Conservation (phyloP, 1,140 invertebrate genomes). For the Nomia melanderi region DNA sequence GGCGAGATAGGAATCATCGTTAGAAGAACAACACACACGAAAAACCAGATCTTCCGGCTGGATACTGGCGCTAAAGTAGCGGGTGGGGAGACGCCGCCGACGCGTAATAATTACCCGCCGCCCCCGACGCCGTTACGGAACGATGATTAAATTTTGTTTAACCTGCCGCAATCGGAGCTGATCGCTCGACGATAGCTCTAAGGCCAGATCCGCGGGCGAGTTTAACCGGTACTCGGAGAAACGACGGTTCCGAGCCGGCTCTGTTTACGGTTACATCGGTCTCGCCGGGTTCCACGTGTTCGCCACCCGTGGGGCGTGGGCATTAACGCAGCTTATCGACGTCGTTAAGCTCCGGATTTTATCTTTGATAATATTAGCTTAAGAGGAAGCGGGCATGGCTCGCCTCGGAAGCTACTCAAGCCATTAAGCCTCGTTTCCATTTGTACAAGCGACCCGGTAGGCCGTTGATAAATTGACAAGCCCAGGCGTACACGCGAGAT, state of each 20-base stretch:
- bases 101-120: constrained; percentile 2
- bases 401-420: no score
- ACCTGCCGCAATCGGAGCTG: background rate
- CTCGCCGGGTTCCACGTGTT: no score
- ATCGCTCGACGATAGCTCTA: background rate
- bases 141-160: constrained; percentile 1
- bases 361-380: no score
- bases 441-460: no score
- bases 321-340: no score
- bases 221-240: background rate
- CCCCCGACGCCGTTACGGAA: background rate
- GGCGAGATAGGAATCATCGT: constrained; percentile 14
- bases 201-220: background rate
- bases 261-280: no score
- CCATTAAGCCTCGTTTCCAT: no score
- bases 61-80: constrained; percentile 5
- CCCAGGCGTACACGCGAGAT: no score
- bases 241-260: background rate
- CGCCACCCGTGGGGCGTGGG: no score
- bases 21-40: background rate
- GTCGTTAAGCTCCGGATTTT: no score
- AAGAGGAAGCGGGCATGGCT: no score
- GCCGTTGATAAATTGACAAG: no score
- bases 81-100: background rate
- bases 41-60: constrained; percentile 1